phyloP scores from a whole-genome alignment of 2,113 vertebrate genomes.

The Hemiscyllium ocellatum region DNA sequence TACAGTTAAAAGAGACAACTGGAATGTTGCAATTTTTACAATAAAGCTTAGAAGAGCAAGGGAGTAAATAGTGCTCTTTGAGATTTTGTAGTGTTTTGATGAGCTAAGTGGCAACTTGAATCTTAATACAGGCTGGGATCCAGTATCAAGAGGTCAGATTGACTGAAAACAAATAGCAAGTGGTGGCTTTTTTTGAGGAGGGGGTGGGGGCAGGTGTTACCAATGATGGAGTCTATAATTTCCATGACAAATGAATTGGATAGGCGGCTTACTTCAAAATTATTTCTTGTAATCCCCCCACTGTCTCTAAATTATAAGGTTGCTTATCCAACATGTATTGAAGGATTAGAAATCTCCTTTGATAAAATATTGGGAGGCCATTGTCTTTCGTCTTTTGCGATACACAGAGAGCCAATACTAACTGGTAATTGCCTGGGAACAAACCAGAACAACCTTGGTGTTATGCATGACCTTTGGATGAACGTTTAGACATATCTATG shows the following conservation, averaged over 20 bases:
- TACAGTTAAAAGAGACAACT: too few species aligned
- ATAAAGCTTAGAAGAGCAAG: not conserved
- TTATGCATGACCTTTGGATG: not conserved
- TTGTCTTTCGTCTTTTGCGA: not conserved
- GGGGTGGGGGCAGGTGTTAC: not conserved
- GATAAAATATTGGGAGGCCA: not conserved
- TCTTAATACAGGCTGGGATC: not conserved
- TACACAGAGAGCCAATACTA: not conserved
- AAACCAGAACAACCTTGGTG: not conserved
- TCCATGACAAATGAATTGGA: not conserved
- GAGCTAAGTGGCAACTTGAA: not conserved
- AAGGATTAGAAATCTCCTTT: not conserved
- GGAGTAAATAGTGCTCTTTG: not conserved
- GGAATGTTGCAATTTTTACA: not conserved
- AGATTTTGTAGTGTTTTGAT: not conserved
- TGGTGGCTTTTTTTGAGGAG: too few species aligned
- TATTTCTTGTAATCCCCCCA: not conserved
- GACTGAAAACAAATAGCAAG: not conserved
- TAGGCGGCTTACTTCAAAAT: not conserved
- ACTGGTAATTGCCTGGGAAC: not conserved
- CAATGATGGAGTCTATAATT: not conserved
- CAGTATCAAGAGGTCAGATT: not conserved
- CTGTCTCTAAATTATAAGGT: not conserved
- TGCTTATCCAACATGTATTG: not conserved
- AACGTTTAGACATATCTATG: not conserved